Base-by-base conservation (phyloP, 2,797 vertebrate genomes). In the Darevskia nairensis region DNA sequence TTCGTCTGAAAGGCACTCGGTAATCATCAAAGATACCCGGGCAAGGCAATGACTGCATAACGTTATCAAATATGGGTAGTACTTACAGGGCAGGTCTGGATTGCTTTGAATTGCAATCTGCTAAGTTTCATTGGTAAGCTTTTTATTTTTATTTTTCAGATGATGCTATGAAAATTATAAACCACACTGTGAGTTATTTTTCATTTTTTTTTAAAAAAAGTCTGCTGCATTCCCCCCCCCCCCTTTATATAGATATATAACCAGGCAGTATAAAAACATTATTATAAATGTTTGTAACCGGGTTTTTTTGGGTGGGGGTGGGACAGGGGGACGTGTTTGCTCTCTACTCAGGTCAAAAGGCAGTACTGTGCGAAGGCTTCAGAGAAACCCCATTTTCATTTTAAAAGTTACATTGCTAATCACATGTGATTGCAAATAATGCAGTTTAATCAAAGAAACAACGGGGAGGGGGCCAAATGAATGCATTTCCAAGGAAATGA, bases 1-100 rank as follows among this genome's bases (percentile, higher is more conserved):
- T 97, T 97, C 96, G 96, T 98, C 97, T 97, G 92, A 91, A 61
- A n/a, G 93, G 90, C 85, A 76, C 95, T 97, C 97, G 92, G 94
- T 94, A 95, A 96, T 95, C 95, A 96, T 97, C 98, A 98, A 98
- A 98, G 97, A 94, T 96, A 95, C 94, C 92, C 95, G 89, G 91
- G 91, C 95, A 96, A 96, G 95, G 88, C 92, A 91, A 13, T 94
- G 91, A 86, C 95, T 95, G 15, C 75, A 44, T 94, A 96, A 95
- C 86, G 90, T 89, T 96, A 94, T 93, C 88, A 94, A 86, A 88
- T 46, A 46, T 41, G 35, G 32, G 41, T 41, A 82, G 92, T 82
- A 29, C 27, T 29, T 92, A 89, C 93, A 89, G 93, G 88, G 25
- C 35, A 92, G 90, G 84, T 93, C 91, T 78, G 41, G 88, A 89